Conservation (phyloP, 2,113 vertebrate species). For the Aegypius monachus region DNA sequence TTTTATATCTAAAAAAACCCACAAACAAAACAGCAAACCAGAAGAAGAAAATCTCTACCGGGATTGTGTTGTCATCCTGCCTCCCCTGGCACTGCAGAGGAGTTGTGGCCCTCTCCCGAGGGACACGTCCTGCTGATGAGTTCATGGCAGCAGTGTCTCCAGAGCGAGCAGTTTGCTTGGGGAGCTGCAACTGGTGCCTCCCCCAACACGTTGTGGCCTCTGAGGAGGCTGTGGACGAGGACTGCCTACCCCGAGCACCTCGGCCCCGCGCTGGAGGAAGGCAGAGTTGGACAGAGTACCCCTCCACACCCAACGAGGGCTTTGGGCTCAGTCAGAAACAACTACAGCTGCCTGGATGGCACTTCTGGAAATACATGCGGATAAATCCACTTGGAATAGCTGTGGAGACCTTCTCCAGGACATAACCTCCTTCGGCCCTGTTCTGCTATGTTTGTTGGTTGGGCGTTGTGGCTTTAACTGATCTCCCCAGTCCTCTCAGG, state of each 20-base stretch:
- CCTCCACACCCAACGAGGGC: too few relatives aligned
- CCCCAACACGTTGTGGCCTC: fast-evolving
- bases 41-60: not conserved
- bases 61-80: not conserved
- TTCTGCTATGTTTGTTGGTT: not conserved
- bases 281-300: fast-evolving
- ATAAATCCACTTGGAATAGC: not conserved
- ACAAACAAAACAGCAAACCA: not conserved
- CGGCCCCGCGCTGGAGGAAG: fast-evolving
- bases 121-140: not conserved
- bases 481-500: fast-evolving
- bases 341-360: not conserved
- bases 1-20: not conserved
- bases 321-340: not conserved
- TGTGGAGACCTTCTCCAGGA: not conserved
- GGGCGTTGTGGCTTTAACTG: fast-evolving
- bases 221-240: not conserved
- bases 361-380: not conserved
- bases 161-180: fast-evolving
- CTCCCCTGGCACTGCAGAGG: not conserved
- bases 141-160: fast-evolving
- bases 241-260: not conserved
- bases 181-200: too few relatives aligned
- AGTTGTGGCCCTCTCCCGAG: not conserved
- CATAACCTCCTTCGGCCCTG: fast-evolving